These are phyloP conservation scores for Anser cygnoides DNA, from an alignment of 2,113 vertebrate species.

Conservation along the genomic window DNA sequence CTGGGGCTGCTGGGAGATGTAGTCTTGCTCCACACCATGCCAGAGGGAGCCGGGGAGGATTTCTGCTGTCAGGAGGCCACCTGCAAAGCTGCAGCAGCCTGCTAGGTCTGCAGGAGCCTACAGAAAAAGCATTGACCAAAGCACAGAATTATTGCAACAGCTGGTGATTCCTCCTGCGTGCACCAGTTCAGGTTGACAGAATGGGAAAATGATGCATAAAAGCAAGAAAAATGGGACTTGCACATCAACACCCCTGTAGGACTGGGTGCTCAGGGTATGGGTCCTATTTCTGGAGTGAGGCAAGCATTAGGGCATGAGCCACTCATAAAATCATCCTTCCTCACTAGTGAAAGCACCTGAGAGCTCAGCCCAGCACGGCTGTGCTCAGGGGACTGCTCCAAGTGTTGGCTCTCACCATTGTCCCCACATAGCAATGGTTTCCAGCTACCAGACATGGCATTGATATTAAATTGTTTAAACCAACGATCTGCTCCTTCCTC, in stretches of 20 bases:
- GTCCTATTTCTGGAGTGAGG: background rate
- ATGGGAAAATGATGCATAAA: background rate
- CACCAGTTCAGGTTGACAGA: background rate
- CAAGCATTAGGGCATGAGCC: background rate
- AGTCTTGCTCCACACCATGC: background rate
- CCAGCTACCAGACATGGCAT: background rate
- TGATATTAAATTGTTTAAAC: background rate
- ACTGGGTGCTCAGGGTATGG: background rate
- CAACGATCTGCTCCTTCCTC: background rate
- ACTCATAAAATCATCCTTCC: background rate
- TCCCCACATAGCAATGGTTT: background rate
- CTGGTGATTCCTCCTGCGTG: background rate
- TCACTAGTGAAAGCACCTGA: background rate
- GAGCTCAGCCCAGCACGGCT: background rate
- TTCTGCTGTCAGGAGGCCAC: background rate
- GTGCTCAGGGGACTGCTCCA: background rate
- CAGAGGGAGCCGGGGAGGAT: accelerated
- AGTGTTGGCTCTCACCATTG: background rate
- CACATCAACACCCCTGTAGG: accelerated
- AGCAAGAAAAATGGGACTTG: background rate
- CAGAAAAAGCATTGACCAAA: background rate
- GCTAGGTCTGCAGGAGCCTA: background rate
- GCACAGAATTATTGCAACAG: background rate
- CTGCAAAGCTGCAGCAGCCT: background rate
- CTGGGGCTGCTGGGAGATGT: slow-evolving; percentile 59